Base-by-base conservation (phyloP, 2,113 vertebrate species). In the Vulpes ferrilata region DNA sequence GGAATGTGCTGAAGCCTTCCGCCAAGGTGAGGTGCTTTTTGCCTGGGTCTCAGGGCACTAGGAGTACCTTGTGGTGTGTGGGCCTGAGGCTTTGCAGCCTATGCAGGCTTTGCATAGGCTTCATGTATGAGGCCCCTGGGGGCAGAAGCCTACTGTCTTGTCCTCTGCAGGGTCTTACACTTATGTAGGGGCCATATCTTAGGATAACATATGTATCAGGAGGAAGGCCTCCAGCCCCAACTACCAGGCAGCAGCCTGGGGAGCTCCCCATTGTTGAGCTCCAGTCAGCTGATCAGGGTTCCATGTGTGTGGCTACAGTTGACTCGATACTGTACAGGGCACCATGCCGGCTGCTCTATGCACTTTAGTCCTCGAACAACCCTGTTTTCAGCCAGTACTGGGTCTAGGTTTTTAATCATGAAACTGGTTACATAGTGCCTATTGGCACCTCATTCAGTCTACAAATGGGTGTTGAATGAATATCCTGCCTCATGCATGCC, bases 1-100 rank as follows among this genome's bases (percentile, higher is more conserved):
- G 98, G 98, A 99, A 30, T 99, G 99, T 27, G 98, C 98, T 8
- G 97, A 71, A 79, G 99, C 99, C 74, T 99, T 99, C 93, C 98
- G 92, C 55, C 98, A 98, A 4, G 99, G 99, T 99, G 90, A 97
- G 91, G 23, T 2, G 12, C 85, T 73, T 57, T 20, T 16, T 84
- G 11, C 9, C 19, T 7, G 23, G n/a, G n/a, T 20, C 16, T 35
- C 19, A 51, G 73, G 48, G 23, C 65, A 55, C 7, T 25, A 30
- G 27, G 81, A 71, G 17, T 23, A 48, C 20, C 35, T 92, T 55
- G 59, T 57, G 2, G 7, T 16, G 13, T 53, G 19, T 32, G 55
- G 30, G 38, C 32, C 67, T 82, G 48, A 81, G 69, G 78, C 35
- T 35, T 35, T 35, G 35, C 35, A 35, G 35, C 35, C 35, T 35